Evolutionary conservation across 2,113 vertebrate genomes (phyloP), one percentile per base, ranked within the genome.

Genomic region (Oryzias woworae): DNA sequence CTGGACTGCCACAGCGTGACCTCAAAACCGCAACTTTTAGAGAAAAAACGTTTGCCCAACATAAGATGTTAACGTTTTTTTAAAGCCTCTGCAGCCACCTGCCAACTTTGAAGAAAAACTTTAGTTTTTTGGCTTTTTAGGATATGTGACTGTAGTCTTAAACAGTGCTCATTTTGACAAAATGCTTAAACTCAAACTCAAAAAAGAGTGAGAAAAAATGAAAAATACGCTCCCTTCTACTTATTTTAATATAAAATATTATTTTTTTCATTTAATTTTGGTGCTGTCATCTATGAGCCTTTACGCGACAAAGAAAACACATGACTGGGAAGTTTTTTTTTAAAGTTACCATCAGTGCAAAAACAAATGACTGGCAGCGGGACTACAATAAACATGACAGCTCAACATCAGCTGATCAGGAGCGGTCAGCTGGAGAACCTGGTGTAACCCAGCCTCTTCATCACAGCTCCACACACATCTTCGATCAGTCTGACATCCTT

Each of bases 381-480:
- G 78, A 69, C 12, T 36, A 36, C 36, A 36, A 73, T 80, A 76
- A 79, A 89, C 62, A 69, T 59, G 58, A 84, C 59, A 84, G 71
- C 60, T 75, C 59, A 16, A 50, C 26, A 78, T 87, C 66, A 89
- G 93, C 94, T 90, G 94, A 88, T 92, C 93, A 14, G 94, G 93
- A 94, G 94, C 93, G 79, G 81, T 94, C 88, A 96, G 78, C 90
- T 89, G 80, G 82, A 76, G 82, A 91, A 92, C 87, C 92, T 92
- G 87, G 88, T 80, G 79, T 98, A 99, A 44, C 96, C 96, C 84
- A 98, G 91, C 58, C 72, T 90, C 75, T 87, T 92, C 96, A 99
- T 98, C 70, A 95, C 73, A 48, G 88, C 85, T 80, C 88, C 92
- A 82, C 96, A 99, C 16, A 95, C 92, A 58, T 92, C 92, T 80